Base-by-base conservation (phyloP, 2,113 vertebrate species). In the Colossoma macropomum region DNA sequence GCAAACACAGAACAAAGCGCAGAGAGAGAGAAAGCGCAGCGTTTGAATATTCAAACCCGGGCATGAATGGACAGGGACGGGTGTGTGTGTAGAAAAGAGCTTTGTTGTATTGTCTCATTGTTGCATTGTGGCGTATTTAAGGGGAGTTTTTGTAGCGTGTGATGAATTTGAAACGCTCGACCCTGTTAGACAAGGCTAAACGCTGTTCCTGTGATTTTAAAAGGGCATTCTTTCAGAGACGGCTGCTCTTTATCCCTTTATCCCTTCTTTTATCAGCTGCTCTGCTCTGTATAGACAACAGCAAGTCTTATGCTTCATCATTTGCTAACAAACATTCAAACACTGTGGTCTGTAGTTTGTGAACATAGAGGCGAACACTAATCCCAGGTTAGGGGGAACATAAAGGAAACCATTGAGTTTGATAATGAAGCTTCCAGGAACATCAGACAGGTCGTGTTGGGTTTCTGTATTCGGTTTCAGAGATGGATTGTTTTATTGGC, bases 271-370 rank as follows among this genome's bases (percentile, higher is more conserved):
- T 19, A 52, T 52, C 50, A 19, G 15, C 50, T 8, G 17, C 50
- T 8, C 4, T 45, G 1, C 50, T 91, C 88, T 48, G 78, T 90
- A 32, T 88, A 89, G 88, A 89, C 50, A 52, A 45, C 41, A 45
- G 41, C 89, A 89, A 87, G 60, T 27, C 89, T 84, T 88, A 87
- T 87, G 86, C 85, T 90, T 90, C 87, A 88, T 91, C n/a, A 5
- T 25, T 25, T 62, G 27, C 21, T 12, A 10, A 25, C 12, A 88
- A 90, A 88, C 88, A 88, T 86, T 89, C 89, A 88, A 85, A 90
- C 90, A 90, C 91, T 88, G 88, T 88, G 79, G 89, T 90, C 90
- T 91, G 3, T 17, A 19, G 50, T 52, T 52, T 17, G 50, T 17
- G 50, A 52, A 19, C 4, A 15, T 52, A 45, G 50, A 52, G 17